A percentile compares a stretch with the other conserved stretches of the same genome.
Conservation (phyloP, 2,797 vertebrate genomes). For the Pseudochirops cupreus region DNA sequence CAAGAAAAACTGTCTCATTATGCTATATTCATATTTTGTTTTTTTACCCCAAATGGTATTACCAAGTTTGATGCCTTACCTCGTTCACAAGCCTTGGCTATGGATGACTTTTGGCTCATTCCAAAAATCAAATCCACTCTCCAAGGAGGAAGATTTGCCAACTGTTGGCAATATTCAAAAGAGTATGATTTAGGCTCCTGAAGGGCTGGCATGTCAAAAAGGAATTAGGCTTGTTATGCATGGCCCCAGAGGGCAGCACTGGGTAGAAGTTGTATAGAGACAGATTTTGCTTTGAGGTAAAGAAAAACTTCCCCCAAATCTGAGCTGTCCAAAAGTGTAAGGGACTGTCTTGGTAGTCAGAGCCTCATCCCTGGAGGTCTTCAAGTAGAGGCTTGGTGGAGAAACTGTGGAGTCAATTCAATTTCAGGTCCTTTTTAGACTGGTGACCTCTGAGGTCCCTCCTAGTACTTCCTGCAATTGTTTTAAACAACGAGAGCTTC, state of each 20-base stretch:
- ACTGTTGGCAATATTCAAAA: slow-evolving; percentile 31
- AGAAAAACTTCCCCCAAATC: not conserved
- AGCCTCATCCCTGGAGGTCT: not conserved
- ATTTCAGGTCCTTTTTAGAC: not conserved
- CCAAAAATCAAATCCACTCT: slow-evolving; percentile 69
- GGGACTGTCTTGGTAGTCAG: not conserved
- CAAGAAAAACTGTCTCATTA: not conserved
- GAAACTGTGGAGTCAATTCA: not conserved
- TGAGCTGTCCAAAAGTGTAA: not conserved
- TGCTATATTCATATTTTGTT: slow-evolving; percentile 59
- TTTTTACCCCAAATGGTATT: slow-evolving; percentile 78
- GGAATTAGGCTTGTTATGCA: not conserved
- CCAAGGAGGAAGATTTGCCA: slow-evolving; percentile 56
- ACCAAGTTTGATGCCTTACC: slow-evolving; percentile 66
- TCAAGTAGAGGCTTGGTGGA: not conserved
- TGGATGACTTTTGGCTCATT: slow-evolving; percentile 52
- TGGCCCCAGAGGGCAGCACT: not conserved
- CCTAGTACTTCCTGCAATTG: not conserved
- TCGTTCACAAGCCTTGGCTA: slow-evolving; percentile 66
- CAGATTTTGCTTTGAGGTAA: not conserved
- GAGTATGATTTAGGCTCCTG: slow-evolving; percentile 2
- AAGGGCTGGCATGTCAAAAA: slow-evolving; percentile 12
- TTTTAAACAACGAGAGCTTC: not conserved
- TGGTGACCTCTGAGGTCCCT: not conserved
- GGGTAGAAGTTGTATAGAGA: not conserved